These are phyloP conservation scores for Sebastes schlegelii DNA, from an alignment of 2,113 vertebrate genomes.

Conservation along the genomic window DNA sequence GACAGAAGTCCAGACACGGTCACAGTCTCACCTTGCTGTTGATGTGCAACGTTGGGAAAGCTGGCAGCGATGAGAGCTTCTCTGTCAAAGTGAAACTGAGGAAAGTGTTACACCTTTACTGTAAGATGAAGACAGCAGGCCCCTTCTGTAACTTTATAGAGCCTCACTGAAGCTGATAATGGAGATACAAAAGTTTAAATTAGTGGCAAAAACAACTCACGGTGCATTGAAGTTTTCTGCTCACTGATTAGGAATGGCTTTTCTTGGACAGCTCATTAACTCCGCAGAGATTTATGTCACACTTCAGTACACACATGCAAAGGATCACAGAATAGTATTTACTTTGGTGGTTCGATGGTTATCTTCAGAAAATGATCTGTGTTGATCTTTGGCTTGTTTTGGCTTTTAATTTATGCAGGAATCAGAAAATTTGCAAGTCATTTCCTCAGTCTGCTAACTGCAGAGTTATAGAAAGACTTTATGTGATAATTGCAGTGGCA, in stretches of 20 bases:
- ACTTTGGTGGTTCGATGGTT: not conserved
- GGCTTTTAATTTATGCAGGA: not conserved
- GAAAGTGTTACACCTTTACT: slow-evolving; percentile 27
- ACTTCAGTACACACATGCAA: not conserved
- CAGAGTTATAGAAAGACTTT: not conserved
- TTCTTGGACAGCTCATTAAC: slow-evolving; percentile 1
- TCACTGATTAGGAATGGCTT: not conserved
- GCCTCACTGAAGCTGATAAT: not conserved
- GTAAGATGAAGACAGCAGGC: slow-evolving; percentile 12
- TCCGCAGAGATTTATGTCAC: not conserved
- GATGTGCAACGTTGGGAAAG: slow-evolving; percentile 68
- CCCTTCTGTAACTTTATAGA: slow-evolving; percentile 11
- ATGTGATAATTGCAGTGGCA: slow-evolving; percentile 8
- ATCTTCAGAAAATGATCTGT: not conserved
- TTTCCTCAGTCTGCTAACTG: not conserved
- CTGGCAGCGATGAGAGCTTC: slow-evolving; percentile 59
- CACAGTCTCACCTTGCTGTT: slow-evolving; percentile 55
- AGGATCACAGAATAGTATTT: not conserved
- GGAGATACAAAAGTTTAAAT: slow-evolving; percentile 4
- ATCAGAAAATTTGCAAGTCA: not conserved
- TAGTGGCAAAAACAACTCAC: not conserved
- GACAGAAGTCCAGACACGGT: slow-evolving; percentile 39
- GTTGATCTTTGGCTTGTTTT: not conserved
- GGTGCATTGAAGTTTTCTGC: not conserved
- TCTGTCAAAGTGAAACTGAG: slow-evolving; percentile 47